phyloP scores from a whole-genome alignment of 2,797 vertebrate genomes.

The Euphonia xanthogaster region DNA sequence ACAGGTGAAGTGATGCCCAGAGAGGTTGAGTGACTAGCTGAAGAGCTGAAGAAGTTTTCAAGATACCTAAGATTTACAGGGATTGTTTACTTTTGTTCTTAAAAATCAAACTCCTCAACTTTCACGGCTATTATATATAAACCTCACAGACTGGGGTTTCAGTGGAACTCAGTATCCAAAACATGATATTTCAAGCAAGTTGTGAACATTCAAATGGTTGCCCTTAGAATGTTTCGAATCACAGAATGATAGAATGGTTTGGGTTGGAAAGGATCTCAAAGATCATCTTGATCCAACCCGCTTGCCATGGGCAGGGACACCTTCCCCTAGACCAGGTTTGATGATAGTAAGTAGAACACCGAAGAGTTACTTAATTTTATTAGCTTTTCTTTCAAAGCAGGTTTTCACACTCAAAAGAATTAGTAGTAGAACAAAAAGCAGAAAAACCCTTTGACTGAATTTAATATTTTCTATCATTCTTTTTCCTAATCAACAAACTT shows the following conservation, averaged over 20 bases:
- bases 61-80: not conserved
- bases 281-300: not conserved
- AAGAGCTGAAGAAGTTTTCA: not conserved
- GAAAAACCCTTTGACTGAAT: not conserved
- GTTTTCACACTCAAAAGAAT: not conserved
- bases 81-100: not conserved
- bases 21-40: not conserved
- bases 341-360: not conserved
- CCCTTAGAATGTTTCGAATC: not conserved
- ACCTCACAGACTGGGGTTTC: not conserved
- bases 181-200: not conserved
- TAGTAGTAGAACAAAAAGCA: not conserved
- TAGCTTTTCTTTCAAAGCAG: not conserved
- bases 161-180: not conserved
- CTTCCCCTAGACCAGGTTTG: not conserved
- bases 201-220: not conserved
- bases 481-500: not conserved
- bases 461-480: not conserved
- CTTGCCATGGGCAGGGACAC: not conserved
- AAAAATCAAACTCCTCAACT: not conserved
- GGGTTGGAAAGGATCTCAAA: not conserved
- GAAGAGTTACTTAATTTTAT: not conserved
- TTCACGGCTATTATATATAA: not conserved
- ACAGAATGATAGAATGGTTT: not conserved
- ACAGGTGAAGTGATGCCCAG: not conserved